Base-by-base conservation (phyloP, 1,140 invertebrate species). In the Dolichoris vasculosae region DNA sequence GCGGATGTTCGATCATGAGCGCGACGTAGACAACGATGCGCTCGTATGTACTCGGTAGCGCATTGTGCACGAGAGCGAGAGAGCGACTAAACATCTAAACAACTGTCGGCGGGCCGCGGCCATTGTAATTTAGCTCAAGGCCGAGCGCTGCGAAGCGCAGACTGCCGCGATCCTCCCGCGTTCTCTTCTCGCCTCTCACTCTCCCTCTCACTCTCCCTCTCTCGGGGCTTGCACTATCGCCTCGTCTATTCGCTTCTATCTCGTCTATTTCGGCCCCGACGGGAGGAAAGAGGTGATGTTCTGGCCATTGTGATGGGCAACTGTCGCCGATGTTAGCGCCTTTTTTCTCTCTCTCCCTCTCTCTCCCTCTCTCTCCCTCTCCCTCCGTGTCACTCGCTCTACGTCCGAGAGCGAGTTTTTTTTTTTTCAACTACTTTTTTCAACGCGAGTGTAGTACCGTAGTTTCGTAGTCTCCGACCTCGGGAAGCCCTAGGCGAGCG, bases 91-190 rank as follows among this genome's bases (percentile, higher is more conserved):
- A 88, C 89, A 89, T 88, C 89, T 88, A 89, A 89, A 89, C 89
- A 89, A 89, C 87, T 82, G 79, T 43, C 46, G 73, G 51, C 71
- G 80, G 32, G 69, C 82, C 85, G 83, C 86, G 73, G 86, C 77
- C 82, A 79, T 83, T 88, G 87, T 90, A 90, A 90, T 90, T 90
- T 89, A 86, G 89, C 87, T 89, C 88, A 90, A 90, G 90, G 89
- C 87, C 89, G 86, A 26, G 30, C 40, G n/a, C 48, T 32, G 2
- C 4, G n/a, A 8, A 32, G 63, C 43, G 30, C 48, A 55, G 46
- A 75, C 46, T 35, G 30, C 30, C 64, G 75, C 30, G 46, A 30
- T 32, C n/a, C 26, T 76, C 75, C 43, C 46, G 46, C 46, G 1
- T 26, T 17, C 30, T 30, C 20, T 13, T 67, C 11, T 67, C 64